Percentiles rank a stretch among this genome's conserved stretches.
phyloP scores from a whole-genome alignment of 2,113 vertebrate species.

The Balaeniceps rex region DNA sequence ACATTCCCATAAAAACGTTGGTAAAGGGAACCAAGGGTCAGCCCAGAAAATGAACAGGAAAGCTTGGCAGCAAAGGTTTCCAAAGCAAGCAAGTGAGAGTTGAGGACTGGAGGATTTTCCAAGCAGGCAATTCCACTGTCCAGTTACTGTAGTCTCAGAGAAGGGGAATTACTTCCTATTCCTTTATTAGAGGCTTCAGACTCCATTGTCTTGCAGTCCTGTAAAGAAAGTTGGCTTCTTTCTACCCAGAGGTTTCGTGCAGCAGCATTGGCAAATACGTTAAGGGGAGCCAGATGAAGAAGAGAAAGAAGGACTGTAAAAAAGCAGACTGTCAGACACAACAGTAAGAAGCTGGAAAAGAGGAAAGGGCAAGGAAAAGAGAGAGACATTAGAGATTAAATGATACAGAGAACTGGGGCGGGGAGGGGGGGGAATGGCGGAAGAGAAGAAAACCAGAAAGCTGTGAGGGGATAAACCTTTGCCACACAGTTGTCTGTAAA shows the following conservation, averaged over 20 bases:
- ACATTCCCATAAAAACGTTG: neutral
- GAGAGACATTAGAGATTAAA: neutral
- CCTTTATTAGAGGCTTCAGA: neutral
- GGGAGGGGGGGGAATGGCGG: too few species aligned
- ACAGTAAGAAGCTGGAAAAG: neutral
- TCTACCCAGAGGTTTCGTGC: neutral
- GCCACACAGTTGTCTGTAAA: neutral
- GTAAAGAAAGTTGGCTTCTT: neutral
- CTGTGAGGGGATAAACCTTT: neutral
- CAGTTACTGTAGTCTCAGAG: neutral
- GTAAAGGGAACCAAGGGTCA: neutral
- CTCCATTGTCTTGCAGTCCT: neutral
- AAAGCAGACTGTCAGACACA: neutral
- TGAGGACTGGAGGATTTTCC: neutral
- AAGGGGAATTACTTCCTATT: neutral
- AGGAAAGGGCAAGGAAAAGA: neutral
- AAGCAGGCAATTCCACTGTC: neutral
- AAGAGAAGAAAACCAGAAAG: rapidly evolving
- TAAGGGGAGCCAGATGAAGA: neutral
- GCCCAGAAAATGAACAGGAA: neutral
- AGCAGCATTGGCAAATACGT: neutral
- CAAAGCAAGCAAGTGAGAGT: neutral
- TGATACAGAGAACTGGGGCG: neutral
- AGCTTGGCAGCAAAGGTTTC: neutral
- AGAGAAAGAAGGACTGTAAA: neutral